phyloP scores from a whole-genome alignment of 2,888 invertebrate genomes.

The Cinara cedri region DNA sequence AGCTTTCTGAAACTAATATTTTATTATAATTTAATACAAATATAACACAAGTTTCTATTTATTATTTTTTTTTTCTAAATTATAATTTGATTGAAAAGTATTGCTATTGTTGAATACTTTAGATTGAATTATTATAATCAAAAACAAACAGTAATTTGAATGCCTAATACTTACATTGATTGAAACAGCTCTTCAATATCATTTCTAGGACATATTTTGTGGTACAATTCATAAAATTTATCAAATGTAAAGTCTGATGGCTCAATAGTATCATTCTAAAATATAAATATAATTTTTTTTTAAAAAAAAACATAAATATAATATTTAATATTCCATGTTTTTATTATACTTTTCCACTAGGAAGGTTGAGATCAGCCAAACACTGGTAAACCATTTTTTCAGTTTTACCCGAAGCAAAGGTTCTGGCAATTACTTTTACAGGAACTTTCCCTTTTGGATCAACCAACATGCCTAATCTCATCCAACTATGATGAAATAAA shows the following conservation, averaged over 20 bases:
- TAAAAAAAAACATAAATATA: conserved; percentile 15
- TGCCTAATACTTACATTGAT: conserved; percentile 78
- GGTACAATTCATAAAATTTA: conserved; percentile 97
- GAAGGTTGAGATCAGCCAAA: conserved; percentile 89
- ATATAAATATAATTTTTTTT: conserved; percentile 20
- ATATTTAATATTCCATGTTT: conserved; percentile 68
- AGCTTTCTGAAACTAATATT: too few species aligned
- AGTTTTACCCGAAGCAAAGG: conserved; percentile 99
- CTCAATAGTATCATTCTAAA: conserved; percentile 90
- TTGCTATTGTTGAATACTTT: not conserved
- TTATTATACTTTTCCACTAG: conserved; percentile 78
- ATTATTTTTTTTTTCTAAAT: not conserved
- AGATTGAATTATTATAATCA: not conserved
- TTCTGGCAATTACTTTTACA: conserved; percentile 93
- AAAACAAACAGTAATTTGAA: not conserved
- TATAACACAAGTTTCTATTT: too few species aligned
- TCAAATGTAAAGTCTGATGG: conserved; percentile 95
- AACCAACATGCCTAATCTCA: conserved; percentile 91
- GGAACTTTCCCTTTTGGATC: conserved; percentile 96
- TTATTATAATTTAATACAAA: too few species aligned
- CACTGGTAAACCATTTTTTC: conserved; percentile 98
- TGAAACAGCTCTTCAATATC: conserved; percentile 98
- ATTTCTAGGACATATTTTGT: conserved; percentile 97
- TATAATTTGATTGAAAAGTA: not conserved
- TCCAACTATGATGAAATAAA: conserved; percentile 79